These are phyloP conservation scores for Datnioides undecimradiatus DNA, from an alignment of 2,113 vertebrate genomes.

Conservation along the genomic window DNA sequence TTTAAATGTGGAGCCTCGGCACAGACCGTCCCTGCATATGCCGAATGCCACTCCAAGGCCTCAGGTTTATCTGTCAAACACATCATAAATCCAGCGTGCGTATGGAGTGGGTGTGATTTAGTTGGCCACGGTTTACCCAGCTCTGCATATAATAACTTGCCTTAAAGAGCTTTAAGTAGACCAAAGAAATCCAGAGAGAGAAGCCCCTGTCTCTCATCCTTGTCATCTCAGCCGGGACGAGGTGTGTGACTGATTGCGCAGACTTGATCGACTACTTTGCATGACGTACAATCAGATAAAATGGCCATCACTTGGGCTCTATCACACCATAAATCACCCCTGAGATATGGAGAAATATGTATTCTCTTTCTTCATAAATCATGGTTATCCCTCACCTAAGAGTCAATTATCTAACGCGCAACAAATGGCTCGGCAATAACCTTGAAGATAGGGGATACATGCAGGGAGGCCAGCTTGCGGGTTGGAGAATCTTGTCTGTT, in stretches of 20 bases:
- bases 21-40: conserved; percentile 29
- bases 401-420: conserved; percentile 81
- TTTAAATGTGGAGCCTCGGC: not conserved
- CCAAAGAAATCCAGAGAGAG: conserved; percentile 52
- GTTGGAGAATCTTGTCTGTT: conserved; percentile 27
- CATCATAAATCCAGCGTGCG: conserved; percentile 58
- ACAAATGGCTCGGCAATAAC: conserved; percentile 77
- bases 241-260: conserved; percentile 74
- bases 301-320: conserved; percentile 77
- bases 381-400: conserved; percentile 82
- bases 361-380: conserved; percentile 82
- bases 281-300: conserved; percentile 84
- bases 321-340: conserved; percentile 80
- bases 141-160: conserved; percentile 65
- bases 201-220: conserved; percentile 55
- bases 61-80: conserved; percentile 47
- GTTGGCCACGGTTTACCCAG: conserved; percentile 53
- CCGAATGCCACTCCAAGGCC: conserved; percentile 48
- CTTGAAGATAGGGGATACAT: conserved; percentile 72
- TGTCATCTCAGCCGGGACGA: conserved; percentile 55
- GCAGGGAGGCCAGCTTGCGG: conserved; percentile 8
- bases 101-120: conserved; percentile 64
- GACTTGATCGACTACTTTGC: conserved; percentile 83
- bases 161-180: conserved; percentile 61
- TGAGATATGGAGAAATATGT: conserved; percentile 81